phyloP scores from a whole-genome alignment of 2,113 vertebrate species.

The Hydrochoerus hydrochaeris region DNA sequence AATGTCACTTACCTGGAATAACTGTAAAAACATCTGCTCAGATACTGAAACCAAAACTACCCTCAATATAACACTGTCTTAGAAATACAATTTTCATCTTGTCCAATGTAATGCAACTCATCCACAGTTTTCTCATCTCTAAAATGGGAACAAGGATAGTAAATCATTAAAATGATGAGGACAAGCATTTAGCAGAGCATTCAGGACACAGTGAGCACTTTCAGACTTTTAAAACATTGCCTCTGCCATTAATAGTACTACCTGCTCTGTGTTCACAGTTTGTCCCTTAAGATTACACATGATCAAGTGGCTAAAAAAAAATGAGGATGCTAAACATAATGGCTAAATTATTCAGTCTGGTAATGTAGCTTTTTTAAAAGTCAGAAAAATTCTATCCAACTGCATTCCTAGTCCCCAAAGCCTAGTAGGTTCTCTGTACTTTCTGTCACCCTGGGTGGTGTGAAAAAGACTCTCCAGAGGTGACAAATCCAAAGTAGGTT shows the following conservation, averaged over 20 bases:
- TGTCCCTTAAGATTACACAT: background rate
- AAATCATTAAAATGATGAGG: background rate
- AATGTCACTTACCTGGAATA: background rate
- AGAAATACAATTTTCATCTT: background rate
- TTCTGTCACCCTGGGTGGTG: background rate
- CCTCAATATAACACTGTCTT: background rate
- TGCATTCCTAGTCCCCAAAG: background rate
- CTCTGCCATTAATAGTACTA: background rate
- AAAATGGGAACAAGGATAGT: background rate
- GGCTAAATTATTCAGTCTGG: background rate
- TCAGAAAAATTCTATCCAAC: background rate
- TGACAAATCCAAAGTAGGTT: background rate
- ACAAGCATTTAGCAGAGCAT: background rate
- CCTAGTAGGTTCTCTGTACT: background rate
- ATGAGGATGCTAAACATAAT: background rate
- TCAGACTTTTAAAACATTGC: background rate
- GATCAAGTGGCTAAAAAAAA: background rate
- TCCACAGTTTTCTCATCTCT: background rate
- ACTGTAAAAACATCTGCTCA: background rate
- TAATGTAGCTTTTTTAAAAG: conserved; percentile 27
- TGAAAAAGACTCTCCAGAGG: background rate
- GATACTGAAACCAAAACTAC: background rate
- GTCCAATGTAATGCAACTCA: background rate
- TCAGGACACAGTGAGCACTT: background rate
- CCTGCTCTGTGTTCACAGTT: background rate